Evolutionary conservation across 1,140 invertebrate genomes (phyloP).

Genomic region (Hypsibius dujardini): DNA sequence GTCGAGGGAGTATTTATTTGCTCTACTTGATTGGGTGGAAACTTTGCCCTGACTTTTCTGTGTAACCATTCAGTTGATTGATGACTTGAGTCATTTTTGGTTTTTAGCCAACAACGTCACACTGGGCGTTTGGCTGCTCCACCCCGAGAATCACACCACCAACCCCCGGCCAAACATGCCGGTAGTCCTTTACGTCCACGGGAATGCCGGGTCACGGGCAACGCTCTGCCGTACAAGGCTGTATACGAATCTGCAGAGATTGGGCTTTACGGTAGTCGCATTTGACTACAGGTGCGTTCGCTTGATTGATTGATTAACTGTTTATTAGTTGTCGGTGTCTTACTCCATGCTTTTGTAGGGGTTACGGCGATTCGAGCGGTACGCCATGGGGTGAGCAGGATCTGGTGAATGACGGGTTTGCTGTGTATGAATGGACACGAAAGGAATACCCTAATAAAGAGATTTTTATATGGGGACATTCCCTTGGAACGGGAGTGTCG

Average conservation of each 20-base stretch:
- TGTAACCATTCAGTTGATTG: too few relatives aligned
- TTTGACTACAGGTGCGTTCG: conserved; percentile 52
- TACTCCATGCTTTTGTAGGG: conserved; percentile 33
- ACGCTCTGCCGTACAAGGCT: conserved; percentile 58
- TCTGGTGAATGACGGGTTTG: conserved; percentile 57
- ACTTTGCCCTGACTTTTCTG: too few relatives aligned
- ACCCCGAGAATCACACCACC: background rate
- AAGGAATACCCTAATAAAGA: conserved; percentile 37
- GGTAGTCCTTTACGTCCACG: conserved; percentile 64
- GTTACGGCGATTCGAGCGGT: conserved; percentile 40
- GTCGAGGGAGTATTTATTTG: too few relatives aligned
- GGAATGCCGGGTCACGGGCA: conserved; percentile 66
- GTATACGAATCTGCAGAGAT: conserved; percentile 56
- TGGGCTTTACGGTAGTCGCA: conserved; percentile 65
- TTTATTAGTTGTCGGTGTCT: too few relatives aligned
- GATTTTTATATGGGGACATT: conserved; percentile 75
- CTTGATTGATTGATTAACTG: too few relatives aligned
- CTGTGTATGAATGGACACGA: conserved; percentile 58
- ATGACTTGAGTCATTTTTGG: too few relatives aligned
- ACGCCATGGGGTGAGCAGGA: conserved; percentile 45
- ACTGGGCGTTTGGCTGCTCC: background rate
- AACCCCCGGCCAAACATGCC: conserved; percentile 26
- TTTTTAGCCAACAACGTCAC: background rate
- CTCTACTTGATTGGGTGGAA: too few relatives aligned
- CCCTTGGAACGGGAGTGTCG: conserved; percentile 54